phyloP scores from a whole-genome alignment of 2,797 vertebrate genomes.

The Anabacerthia variegaticeps region DNA sequence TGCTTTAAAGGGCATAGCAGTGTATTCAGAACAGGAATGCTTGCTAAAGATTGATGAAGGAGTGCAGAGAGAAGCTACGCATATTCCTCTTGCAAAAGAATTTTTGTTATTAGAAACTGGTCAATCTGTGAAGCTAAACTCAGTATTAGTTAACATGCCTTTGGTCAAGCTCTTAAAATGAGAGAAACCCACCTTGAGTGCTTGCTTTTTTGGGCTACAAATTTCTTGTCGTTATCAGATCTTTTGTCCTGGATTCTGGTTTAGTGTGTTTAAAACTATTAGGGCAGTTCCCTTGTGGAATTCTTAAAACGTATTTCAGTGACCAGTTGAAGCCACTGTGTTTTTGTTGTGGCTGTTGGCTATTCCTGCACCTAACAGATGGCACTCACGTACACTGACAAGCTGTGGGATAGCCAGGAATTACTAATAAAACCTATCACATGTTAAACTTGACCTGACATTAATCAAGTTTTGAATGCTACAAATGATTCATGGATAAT shows the following conservation, averaged over 20 bases:
- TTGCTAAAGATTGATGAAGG: background rate
- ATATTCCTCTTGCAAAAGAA: background rate
- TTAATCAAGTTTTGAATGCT: constrained; percentile 75
- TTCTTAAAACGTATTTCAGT: background rate
- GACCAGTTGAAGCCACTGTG: constrained; percentile 27
- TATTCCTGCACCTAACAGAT: constrained; percentile 66
- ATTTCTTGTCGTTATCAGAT: background rate
- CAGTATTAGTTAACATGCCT: background rate
- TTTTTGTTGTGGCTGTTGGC: constrained; percentile 66
- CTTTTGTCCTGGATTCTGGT: background rate
- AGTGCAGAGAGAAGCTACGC: fast-evolving
- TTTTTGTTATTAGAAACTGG: background rate
- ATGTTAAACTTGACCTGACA: constrained; percentile 75
- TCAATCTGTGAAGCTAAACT: background rate
- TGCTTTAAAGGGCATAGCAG: background rate
- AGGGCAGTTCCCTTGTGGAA: background rate
- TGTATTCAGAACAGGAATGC: background rate
- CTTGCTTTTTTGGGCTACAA: background rate
- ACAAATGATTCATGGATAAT: constrained; percentile 74
- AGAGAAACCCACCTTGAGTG: background rate
- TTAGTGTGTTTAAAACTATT: background rate
- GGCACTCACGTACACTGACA: constrained; percentile 57
- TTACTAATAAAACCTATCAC: constrained; percentile 73
- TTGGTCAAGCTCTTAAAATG: background rate
- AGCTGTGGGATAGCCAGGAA: constrained; percentile 68